These are phyloP conservation scores for Microplitis demolitor DNA, from an alignment of 1,140 invertebrate genomes.

Conservation along the genomic window DNA sequence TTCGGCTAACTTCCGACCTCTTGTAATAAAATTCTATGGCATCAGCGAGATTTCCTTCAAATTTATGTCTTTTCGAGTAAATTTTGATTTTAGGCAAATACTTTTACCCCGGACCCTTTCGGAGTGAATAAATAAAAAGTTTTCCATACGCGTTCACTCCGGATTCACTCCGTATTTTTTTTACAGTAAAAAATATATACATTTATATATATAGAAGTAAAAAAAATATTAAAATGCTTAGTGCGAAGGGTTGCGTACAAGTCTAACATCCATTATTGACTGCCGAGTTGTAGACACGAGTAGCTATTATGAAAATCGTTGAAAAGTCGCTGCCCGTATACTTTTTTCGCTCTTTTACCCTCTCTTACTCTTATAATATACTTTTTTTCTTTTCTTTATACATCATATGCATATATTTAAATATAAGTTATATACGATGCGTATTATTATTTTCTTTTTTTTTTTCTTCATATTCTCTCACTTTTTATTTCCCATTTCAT, in stretches of 20 bases:
- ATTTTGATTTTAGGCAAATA: too few relatives aligned
- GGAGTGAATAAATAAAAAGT: too few relatives aligned
- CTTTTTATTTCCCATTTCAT: background rate
- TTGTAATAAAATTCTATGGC: too few relatives aligned
- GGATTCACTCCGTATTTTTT: background rate
- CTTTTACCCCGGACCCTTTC: too few relatives aligned
- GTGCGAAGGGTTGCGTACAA: constrained; percentile 28
- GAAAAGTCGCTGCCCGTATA: constrained; percentile 20
- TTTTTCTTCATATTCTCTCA: background rate
- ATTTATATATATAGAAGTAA: background rate
- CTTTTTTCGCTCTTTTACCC: background rate
- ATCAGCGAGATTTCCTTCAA: too few relatives aligned
- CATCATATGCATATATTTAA: background rate
- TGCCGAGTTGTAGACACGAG: constrained; percentile 33
- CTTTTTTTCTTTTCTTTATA: background rate
- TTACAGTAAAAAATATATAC: background rate
- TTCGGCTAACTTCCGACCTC: too few relatives aligned
- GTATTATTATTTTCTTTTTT: background rate
- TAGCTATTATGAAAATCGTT: constrained; percentile 39
- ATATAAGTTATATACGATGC: background rate
- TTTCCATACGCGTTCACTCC: too few relatives aligned
- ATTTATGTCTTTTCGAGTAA: too few relatives aligned
- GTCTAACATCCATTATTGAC: constrained; percentile 37
- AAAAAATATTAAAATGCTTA: background rate
- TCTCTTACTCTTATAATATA: background rate